Base-by-base conservation (phyloP, 2,113 vertebrate genomes). In the Colaptes auratus region DNA sequence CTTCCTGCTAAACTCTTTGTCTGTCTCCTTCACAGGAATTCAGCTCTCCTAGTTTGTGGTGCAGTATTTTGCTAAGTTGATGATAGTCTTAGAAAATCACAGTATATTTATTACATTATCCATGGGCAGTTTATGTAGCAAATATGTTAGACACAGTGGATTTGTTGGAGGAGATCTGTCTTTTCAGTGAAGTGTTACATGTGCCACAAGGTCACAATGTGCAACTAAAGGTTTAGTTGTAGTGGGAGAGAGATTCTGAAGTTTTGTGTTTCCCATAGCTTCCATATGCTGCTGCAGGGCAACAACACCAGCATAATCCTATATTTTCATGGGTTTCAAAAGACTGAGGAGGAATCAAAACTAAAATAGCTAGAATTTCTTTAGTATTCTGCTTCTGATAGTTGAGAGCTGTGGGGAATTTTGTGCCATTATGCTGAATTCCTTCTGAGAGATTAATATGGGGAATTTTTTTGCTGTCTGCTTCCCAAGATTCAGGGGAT, bases 131-230 rank as follows among this genome's bases (percentile, higher is more conserved):
- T 79, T 25, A 21, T 61, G 6, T 28, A 76, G 44, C 17, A 65
- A 36, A 33, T n/a, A 46, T 42, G 10, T 71, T 76, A 75, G 52
- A 58, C 8, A 20, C 31, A 23, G 12, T 31, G 21, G 36, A 28
- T 48, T 25, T 35, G 20, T 56, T 71, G n/a, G 66, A 64, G 50
- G 31, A 61, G 31, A 31, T 82, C 55, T 91, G 10, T 86, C 11
- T 63, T 55, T 60, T 50, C 35, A 3, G 8, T 58, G 60, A 58
- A 13, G 28, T 52, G 27, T 27, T 69, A 1, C 20, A 13, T 5
- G 2, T 42, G 50, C n/a, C 2, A 0, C 12, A 23, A 50, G 42
- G 48, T 18, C 58, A 17, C 24, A 15, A 0, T 8, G 8, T 50
- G 25, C 58, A 81, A 14, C 60, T 24, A 4, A 36, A 31, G 7